A percentile compares a stretch with the other conserved stretches of the same genome.
These are phyloP conservation scores for Perca fluviatilis DNA, from an alignment of 2,113 vertebrate genomes.

Conservation along the genomic window DNA sequence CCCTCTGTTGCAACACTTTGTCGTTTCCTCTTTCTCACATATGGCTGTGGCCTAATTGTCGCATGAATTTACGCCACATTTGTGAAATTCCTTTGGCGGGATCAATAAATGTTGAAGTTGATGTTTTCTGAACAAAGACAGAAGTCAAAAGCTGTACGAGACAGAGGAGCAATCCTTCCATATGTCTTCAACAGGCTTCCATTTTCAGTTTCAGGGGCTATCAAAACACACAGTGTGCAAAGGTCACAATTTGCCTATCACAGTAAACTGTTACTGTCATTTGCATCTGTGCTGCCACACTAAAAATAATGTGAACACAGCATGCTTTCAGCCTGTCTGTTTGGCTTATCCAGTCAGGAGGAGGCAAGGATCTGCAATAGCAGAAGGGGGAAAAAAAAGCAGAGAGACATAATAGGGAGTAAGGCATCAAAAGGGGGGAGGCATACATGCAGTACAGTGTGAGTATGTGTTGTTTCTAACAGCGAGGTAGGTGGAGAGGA, in stretches of 20 bases:
- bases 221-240: background rate
- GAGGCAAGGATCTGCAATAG: constrained; percentile 29
- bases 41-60: background rate
- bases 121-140: background rate
- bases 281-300: constrained; percentile 68
- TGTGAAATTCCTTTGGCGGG: background rate
- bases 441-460: constrained; percentile 35
- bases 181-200: background rate
- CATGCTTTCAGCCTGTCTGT: constrained; percentile 36
- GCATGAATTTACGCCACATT: background rate
- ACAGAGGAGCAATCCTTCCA: no score
- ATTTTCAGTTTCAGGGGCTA: background rate
- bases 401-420: constrained; percentile 62
- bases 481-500: constrained; percentile 67
- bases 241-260: constrained; percentile 76
- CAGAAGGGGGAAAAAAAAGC: constrained; percentile 28
- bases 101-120: background rate
- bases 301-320: constrained; percentile 62
- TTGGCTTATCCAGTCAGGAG: constrained; percentile 31
- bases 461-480: constrained; percentile 66
- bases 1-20: constrained; percentile 60
- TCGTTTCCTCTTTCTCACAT: constrained; percentile 62
- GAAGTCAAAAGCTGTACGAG: background rate
- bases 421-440: constrained; percentile 51
- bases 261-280: constrained; percentile 58